A percentile compares a stretch with the other conserved stretches of the same genome.
phyloP scores from a whole-genome alignment of 2,888 invertebrate species.

The Mactromeris polynyma region DNA sequence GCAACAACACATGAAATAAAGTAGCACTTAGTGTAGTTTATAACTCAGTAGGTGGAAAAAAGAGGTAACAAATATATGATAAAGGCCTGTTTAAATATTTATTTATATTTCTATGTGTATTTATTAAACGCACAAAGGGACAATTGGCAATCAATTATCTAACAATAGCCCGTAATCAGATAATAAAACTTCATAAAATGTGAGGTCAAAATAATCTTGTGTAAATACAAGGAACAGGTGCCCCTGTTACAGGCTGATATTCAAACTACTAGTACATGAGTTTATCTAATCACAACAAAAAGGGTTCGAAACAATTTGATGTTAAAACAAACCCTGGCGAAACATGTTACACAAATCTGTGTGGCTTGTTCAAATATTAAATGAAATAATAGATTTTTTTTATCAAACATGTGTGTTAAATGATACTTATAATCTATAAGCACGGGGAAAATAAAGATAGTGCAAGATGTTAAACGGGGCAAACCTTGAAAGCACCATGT shows the following conservation, averaged over 20 bases:
- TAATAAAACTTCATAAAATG: constrained; percentile 26
- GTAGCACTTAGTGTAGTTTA: not conserved
- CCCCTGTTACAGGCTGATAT: not conserved
- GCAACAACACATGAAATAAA: not conserved
- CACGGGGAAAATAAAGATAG: no score
- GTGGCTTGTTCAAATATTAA: no score
- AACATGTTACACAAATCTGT: no score
- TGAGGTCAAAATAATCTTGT: constrained; percentile 28
- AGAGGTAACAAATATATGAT: not conserved
- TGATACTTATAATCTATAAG: no score
- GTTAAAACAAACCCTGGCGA: no score
- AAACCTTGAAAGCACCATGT: no score
- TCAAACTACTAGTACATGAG: no score
- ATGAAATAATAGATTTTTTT: no score
- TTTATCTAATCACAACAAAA: no score
- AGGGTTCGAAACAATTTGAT: no score
- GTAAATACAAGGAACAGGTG: constrained; percentile 29
- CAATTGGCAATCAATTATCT: constrained; percentile 47
- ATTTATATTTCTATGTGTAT: constrained; percentile 31
- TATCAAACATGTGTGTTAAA: no score
- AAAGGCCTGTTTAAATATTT: constrained; percentile 64
- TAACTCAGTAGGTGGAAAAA: not conserved
- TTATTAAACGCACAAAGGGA: not conserved
- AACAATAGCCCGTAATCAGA: constrained; percentile 45
- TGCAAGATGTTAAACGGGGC: no score